phyloP scores from a whole-genome alignment of 2,113 vertebrate genomes.

The Morone saxatilis region DNA sequence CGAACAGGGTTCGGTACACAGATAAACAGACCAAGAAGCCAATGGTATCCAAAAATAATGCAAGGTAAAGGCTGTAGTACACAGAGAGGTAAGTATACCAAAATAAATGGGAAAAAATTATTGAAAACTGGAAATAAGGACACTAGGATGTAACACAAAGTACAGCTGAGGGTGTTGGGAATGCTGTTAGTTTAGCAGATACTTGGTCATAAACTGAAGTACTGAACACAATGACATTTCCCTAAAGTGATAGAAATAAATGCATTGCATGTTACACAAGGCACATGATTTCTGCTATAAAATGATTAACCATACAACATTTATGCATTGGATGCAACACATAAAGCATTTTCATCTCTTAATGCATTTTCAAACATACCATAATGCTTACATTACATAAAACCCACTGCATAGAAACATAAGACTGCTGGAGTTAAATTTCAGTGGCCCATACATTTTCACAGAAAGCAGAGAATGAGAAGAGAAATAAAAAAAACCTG shows the following conservation, averaged over 20 bases:
- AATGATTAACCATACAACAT: background rate
- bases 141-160: no score
- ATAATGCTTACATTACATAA: no score
- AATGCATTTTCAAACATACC: background rate
- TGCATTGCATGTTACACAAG: background rate
- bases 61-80: no score
- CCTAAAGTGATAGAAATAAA: background rate
- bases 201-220: conserved; percentile 3
- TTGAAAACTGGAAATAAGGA: no score
- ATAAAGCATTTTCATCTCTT: background rate
- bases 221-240: background rate
- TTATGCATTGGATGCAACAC: background rate
- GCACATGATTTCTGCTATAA: background rate
- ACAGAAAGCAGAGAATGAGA: no score
- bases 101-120: no score
- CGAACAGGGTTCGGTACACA: no score
- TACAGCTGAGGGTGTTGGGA: background rate
- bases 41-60: no score
- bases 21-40: no score
- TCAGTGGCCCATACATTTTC: background rate
- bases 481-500: background rate
- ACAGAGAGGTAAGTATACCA: no score
- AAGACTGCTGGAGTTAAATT: background rate
- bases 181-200: background rate
- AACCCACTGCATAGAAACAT: background rate